A percentile compares a stretch with the other conserved stretches of the same genome.
Evolutionary conservation across 2,888 invertebrate species (phyloP).

Genomic region (Tipula vernalis): DNA sequence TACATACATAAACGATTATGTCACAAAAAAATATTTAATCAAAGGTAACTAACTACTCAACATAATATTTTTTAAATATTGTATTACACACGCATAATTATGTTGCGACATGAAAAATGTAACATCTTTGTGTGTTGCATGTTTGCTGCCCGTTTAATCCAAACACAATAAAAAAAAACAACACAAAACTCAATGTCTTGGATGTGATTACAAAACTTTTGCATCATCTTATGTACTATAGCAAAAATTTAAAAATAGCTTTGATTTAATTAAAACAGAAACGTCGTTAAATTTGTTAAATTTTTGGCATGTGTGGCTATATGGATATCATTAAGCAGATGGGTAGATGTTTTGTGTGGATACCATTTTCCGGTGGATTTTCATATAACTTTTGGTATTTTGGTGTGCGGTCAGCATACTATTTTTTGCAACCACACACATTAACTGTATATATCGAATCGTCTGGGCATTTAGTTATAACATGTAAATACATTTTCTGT

Average conservation of each 20-base stretch:
- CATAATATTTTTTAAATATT: neutral
- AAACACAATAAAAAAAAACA: neutral
- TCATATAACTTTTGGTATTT: neutral
- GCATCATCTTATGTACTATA: neutral
- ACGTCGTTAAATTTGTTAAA: neutral
- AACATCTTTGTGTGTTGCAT: neutral
- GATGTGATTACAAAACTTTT: neutral
- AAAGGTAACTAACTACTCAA: neutral
- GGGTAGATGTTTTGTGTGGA: neutral
- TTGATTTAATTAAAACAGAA: neutral
- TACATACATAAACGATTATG: neutral
- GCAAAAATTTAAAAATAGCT: neutral
- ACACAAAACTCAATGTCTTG: neutral
- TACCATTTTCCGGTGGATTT: neutral
- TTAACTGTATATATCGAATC: neutral
- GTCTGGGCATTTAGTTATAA: neutral
- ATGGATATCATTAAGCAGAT: neutral
- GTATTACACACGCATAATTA: neutral
- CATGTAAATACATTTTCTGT: neutral
- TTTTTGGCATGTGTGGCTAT: neutral
- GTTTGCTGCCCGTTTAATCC: neutral
- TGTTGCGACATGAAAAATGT: neutral
- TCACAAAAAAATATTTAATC: neutral
- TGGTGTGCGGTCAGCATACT: neutral
- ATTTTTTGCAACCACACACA: neutral